Conservation (phyloP, 2,888 invertebrate genomes). For the Zonitis immaculata region DNA sequence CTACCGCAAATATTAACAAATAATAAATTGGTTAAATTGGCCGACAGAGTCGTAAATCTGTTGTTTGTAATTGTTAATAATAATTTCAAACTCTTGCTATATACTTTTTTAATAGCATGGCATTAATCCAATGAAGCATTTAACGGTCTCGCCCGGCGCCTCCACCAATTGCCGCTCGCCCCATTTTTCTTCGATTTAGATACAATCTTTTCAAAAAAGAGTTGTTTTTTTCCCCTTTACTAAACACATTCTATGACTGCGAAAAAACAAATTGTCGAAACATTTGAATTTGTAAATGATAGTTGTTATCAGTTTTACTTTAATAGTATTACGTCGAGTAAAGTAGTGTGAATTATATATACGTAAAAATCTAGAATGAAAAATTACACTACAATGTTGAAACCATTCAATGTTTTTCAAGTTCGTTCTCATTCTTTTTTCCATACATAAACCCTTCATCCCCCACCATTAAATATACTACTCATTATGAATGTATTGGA, state of each 20-base stretch:
- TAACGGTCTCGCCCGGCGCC: background rate
- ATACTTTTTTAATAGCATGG: too few relatives aligned
- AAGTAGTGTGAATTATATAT: constrained; percentile 18
- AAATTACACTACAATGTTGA: constrained; percentile 15
- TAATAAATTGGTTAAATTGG: too few relatives aligned
- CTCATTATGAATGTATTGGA: constrained; percentile 25
- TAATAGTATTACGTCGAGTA: too few relatives aligned
- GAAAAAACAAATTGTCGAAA: too few relatives aligned
- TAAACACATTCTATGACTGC: too few relatives aligned
- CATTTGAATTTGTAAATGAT: background rate
- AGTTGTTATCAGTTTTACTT: too few relatives aligned
- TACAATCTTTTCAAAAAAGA: background rate
- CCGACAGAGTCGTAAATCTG: too few relatives aligned
- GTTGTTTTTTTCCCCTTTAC: too few relatives aligned
- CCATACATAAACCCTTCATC: background rate
- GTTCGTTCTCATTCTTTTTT: background rate
- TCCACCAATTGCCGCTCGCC: background rate
- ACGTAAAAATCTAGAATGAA: constrained; percentile 16
- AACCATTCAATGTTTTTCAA: constrained; percentile 18
- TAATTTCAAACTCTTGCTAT: too few relatives aligned
- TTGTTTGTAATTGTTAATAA: too few relatives aligned
- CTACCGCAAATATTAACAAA: too few relatives aligned
- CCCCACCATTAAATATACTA: constrained; percentile 4
- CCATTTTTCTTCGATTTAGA: background rate
- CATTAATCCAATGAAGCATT: background rate